Evolutionary conservation across 2,888 invertebrate species (phyloP), one percentile per base, ranked within the genome.

Genomic region (Agrochola litura): DNA sequence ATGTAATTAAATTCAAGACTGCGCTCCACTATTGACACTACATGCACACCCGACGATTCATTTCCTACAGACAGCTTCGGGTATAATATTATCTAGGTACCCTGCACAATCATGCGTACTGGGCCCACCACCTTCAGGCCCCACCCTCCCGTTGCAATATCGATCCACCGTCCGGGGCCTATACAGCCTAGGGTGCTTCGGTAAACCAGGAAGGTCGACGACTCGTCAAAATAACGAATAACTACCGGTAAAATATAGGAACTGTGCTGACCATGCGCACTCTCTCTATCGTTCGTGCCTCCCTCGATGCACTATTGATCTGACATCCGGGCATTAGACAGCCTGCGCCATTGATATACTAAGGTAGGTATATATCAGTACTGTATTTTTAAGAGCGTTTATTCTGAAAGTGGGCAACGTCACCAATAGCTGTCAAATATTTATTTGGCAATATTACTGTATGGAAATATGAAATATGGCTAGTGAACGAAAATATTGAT

Each of bases 21-120:
- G 2, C 30, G 14, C 12, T 14, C 25, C 37, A 19, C 70, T 9
- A 0, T 0, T 0, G 3, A 25, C 30, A 54, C 68, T 16, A 37
- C 25, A 30, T 37, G 43, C 60, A 12, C 8, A 14, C 8, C 6
- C 12, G 22, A 43, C 12, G 37, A 43, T 10, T 46, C 16, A 25
- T 19, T 3, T 3, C 37, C 4, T 8, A 16, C n/a, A 30, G 25
- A 30, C 8, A 30, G 5, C 12, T 14, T 25, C 46, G 25, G 16
- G 22, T 30, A 25, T 5, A 37, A 37, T 22, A 37, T 41, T 4
- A 8, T 14, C 25, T 73, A 58, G 41, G 10, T 80, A n/a, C 46
- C 19, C 25, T 58, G 8, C 56, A 65, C 16, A 52, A 82, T 58
- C 77, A 82, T 78, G 78, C 83, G 83, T 65, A 78, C 25, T 78